Evolutionary conservation across 37 sponge, comb jelly and placozoan species (phyloP).

Genomic region (Petrosia ficiformis): DNA sequence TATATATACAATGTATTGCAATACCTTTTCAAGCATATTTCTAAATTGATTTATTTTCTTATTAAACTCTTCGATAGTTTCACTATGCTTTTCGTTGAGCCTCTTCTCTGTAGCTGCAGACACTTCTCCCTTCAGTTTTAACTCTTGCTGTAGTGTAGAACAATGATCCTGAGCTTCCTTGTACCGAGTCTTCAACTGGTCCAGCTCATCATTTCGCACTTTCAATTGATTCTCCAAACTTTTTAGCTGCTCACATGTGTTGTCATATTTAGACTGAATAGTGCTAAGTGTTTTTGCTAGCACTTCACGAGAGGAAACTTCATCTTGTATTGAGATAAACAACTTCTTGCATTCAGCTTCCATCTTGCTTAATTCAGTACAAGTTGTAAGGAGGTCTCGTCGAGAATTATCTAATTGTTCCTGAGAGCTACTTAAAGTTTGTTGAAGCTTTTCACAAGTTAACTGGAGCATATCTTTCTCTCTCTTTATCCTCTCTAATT

Average conservation of each 20-base stretch:
- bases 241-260: not conserved
- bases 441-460: not conserved
- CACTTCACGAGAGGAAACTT: not conserved
- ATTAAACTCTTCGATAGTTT: not conserved
- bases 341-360: not conserved
- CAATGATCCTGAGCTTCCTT: constrained; percentile 12
- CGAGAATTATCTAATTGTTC: not conserved
- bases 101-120: constrained; percentile 38
- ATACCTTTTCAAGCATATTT: constrained; percentile 30
- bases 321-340: not conserved
- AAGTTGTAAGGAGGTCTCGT: not conserved
- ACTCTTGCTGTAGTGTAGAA: constrained; percentile 22
- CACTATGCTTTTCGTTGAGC: constrained; percentile 24
- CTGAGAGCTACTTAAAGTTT: not conserved
- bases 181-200: not conserved
- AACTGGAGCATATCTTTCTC: not conserved
- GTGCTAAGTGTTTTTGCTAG: not conserved
- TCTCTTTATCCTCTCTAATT: not conserved
- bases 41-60: constrained; percentile 11
- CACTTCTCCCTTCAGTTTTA: constrained; percentile 45
- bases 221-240: not conserved
- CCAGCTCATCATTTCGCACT: not conserved
- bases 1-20: constrained; percentile 3
- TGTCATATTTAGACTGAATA: not conserved
- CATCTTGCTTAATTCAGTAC: not conserved